Evolutionary conservation across 2,113 vertebrate genomes (phyloP).

Genomic region (Holacanthus passer): DNA sequence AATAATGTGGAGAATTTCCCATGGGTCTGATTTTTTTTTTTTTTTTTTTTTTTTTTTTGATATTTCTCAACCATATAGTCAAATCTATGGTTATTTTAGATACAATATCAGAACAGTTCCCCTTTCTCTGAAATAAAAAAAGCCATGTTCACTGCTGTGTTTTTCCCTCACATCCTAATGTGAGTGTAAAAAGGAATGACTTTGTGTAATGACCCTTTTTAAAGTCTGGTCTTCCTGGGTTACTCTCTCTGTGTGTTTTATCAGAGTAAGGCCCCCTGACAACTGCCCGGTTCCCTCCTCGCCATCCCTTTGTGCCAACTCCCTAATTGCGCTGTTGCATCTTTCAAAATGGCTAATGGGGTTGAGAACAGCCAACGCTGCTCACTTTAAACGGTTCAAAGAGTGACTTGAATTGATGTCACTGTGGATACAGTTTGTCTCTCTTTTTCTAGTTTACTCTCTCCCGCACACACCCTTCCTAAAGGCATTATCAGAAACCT

Average conservation of each 20-base stretch:
- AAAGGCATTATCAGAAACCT: slow-evolving; percentile 44
- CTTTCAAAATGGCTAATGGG: slow-evolving; percentile 69
- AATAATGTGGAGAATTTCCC: slow-evolving; percentile 30
- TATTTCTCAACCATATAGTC: slow-evolving; percentile 6
- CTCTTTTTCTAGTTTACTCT: slow-evolving; percentile 20
- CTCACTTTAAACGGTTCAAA: slow-evolving; percentile 62
- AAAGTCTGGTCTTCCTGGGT: slow-evolving; percentile 31
- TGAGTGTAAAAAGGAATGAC: slow-evolving; percentile 19
- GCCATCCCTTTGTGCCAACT: slow-evolving; percentile 44
- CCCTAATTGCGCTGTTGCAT: slow-evolving; percentile 65
- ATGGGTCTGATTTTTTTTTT: neutral
- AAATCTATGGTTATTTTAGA: slow-evolving; percentile 9
- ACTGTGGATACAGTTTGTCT: slow-evolving; percentile 43
- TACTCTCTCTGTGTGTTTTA: slow-evolving; percentile 41
- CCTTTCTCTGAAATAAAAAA: slow-evolving; percentile 6
- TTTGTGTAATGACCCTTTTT: slow-evolving; percentile 49
- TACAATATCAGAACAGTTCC: neutral
- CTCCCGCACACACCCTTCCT: neutral
- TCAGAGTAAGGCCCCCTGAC: slow-evolving; percentile 33
- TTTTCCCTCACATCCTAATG: neutral
- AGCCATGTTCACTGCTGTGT: neutral
- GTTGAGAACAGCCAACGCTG: slow-evolving; percentile 40
- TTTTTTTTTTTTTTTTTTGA: slow-evolving; percentile 25
- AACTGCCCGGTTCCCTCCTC: slow-evolving; percentile 29
- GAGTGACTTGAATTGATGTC: slow-evolving; percentile 54